phyloP scores from a whole-genome alignment of 2,888 invertebrate genomes.

The Marronus borbonicus region DNA sequence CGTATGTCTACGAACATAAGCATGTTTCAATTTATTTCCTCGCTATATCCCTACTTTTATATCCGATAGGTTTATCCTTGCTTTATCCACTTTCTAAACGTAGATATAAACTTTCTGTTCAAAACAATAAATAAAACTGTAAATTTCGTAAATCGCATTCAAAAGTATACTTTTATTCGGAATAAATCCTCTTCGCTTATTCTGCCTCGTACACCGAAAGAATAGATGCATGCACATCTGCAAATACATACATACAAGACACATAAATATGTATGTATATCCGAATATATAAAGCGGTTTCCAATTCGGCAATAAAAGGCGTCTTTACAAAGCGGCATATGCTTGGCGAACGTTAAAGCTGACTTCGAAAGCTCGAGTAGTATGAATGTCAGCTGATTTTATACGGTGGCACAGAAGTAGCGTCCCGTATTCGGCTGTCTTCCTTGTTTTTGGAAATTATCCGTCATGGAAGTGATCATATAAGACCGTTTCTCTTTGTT shows the following conservation, averaged over 20 bases:
- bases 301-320: constrained; percentile 33
- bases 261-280: not conserved
- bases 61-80: too few species aligned
- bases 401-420: constrained; percentile 1
- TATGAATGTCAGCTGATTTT: constrained; percentile 7
- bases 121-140: constrained; percentile 15
- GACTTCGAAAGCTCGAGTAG: constrained; percentile 1
- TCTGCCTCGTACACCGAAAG: not conserved
- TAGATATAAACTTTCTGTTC: constrained; percentile 1
- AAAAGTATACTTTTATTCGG: constrained; percentile 3
- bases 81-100: too few species aligned
- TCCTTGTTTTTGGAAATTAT: constrained; percentile 15
- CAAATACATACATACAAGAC: constrained; percentile 1
- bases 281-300: constrained; percentile 21
- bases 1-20: too few species aligned
- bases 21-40: too few species aligned
- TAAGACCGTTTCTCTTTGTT: not conserved
- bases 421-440: not conserved
- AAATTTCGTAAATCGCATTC: constrained; percentile 13
- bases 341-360: constrained; percentile 32
- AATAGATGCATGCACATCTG: not conserved
- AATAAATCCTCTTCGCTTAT: constrained; percentile 7
- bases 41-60: too few species aligned
- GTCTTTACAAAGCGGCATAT: constrained; percentile 15
- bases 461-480: not conserved